A percentile compares a stretch with the other conserved stretches of the same genome.
These are phyloP conservation scores for Chlorospingus flavigularis DNA, from an alignment of 2,797 vertebrate genomes.

Conservation along the genomic window DNA sequence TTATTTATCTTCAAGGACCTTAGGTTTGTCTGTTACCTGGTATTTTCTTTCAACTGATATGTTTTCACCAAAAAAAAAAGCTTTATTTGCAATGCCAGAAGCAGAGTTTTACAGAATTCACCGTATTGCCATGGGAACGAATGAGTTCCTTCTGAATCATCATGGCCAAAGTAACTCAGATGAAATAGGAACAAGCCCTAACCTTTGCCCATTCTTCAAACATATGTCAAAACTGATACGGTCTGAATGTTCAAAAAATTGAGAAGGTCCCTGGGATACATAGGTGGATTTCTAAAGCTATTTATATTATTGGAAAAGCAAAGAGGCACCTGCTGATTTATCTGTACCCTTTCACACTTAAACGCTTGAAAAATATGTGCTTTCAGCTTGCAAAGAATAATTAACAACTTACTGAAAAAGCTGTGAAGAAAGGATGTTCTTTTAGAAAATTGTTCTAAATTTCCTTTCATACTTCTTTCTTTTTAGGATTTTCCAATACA, in stretches of 20 bases:
- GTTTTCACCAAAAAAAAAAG: background rate
- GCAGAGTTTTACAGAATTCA: slow-evolving; percentile 12
- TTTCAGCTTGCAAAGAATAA: background rate
- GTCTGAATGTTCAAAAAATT: slow-evolving; percentile 44
- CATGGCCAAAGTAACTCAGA: slow-evolving; percentile 36
- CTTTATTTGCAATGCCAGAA: slow-evolving; percentile 45
- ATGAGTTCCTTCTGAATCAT: slow-evolving; percentile 22
- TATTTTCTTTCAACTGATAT: slow-evolving; percentile 17
- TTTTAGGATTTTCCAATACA: background rate
- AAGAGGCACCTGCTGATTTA: slow-evolving; percentile 11
- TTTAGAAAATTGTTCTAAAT: background rate
- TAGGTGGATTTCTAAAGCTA: slow-evolving; percentile 12
- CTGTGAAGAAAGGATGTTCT: background rate
- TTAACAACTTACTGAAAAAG: background rate
- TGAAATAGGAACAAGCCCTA: slow-evolving; percentile 53
- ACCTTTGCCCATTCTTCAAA: slow-evolving; percentile 54
- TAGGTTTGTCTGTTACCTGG: background rate
- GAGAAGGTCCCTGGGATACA: background rate
- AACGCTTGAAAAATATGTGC: background rate
- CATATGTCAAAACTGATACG: background rate
- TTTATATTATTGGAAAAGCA: slow-evolving; percentile 15
- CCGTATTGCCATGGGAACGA: slow-evolving; percentile 54
- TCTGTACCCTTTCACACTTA: background rate
- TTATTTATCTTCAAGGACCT: slow-evolving; percentile 37
- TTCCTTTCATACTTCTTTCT: background rate